Percentiles rank a stretch among this genome's conserved stretches.
These are phyloP conservation scores for Crotalus tigris DNA, from an alignment of 2,113 vertebrate species.

Conservation along the genomic window DNA sequence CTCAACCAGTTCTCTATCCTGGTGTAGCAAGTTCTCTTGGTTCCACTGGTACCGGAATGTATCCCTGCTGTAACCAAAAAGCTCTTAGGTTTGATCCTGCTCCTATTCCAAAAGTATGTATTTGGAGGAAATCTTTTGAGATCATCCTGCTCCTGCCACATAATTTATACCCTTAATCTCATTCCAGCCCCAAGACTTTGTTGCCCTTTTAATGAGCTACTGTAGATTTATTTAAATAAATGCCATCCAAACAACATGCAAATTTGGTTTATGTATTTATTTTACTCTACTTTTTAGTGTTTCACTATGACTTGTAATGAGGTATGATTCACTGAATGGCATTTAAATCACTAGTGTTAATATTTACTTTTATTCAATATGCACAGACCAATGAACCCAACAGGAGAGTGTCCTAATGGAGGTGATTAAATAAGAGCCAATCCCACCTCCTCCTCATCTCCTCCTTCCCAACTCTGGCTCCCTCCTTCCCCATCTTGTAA, in stretches of 20 bases:
- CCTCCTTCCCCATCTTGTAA: not conserved
- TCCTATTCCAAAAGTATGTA: conserved; percentile 81
- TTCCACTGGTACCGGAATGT: conserved; percentile 81
- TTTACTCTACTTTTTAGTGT: not conserved
- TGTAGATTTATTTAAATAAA: not conserved
- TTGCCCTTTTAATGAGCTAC: not conserved
- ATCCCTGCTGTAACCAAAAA: conserved; percentile 93
- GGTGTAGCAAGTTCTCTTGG: conserved; percentile 71
- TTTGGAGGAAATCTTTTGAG: not conserved
- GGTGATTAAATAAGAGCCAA: not conserved
- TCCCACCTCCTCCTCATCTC: not conserved
- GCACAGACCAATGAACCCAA: not conserved
- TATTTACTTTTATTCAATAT: not conserved
- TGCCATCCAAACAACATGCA: not conserved
- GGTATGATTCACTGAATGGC: not conserved
- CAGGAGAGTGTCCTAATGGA: not conserved
- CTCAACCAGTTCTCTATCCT: conserved; percentile 82
- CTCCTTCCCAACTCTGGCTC: not conserved
- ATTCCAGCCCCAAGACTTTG: not conserved
- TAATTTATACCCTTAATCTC: not conserved
- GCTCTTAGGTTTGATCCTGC: conserved; percentile 92
- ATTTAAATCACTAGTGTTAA: not conserved
- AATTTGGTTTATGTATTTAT: not conserved
- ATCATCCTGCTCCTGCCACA: not conserved
- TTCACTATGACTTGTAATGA: not conserved